A percentile compares a stretch with the other conserved stretches of the same genome.
phyloP scores from a whole-genome alignment of 2,113 vertebrate genomes.

The Callionymus lyra region DNA sequence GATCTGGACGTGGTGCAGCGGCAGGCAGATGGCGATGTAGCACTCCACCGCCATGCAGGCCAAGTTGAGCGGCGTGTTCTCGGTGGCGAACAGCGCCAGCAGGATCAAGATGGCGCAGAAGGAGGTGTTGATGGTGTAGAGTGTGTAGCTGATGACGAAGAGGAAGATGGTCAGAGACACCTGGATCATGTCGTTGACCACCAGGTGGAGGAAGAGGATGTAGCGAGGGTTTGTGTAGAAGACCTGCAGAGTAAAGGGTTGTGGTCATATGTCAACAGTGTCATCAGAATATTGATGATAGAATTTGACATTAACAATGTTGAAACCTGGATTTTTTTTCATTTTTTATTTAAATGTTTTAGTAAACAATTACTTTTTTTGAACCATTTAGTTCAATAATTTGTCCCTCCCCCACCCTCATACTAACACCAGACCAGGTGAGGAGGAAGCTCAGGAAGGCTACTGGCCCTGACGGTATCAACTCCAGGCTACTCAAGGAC shows the following conservation, averaged over 20 bases:
- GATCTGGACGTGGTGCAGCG: conserved; percentile 36
- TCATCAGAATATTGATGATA: too few relatives aligned
- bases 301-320: too few relatives aligned
- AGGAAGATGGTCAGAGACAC: conserved; percentile 12
- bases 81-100: conserved; percentile 15
- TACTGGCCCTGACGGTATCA: too few relatives aligned
- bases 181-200: conserved; percentile 36
- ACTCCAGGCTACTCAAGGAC: too few relatives aligned
- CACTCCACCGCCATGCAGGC: conserved; percentile 47
- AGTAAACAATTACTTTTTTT: too few relatives aligned
- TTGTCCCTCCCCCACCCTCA: too few relatives aligned
- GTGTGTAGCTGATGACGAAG: conserved; percentile 18
- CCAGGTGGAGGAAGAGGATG: conserved; percentile 55
- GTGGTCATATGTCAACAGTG: neutral
- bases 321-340: too few relatives aligned
- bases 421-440: too few relatives aligned
- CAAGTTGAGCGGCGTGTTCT: conserved; percentile 32
- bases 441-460: too few relatives aligned
- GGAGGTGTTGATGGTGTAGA: conserved; percentile 34
- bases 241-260: conserved; percentile 13
- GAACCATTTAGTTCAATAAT: too few relatives aligned
- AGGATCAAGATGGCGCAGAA: conserved; percentile 38
- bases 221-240: conserved; percentile 53
- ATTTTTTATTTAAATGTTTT: too few relatives aligned
- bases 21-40: conserved; percentile 44